Evolutionary conservation across 2,888 invertebrate genomes (phyloP), one percentile per base, ranked within the genome.

Genomic region (Anthophora plumipes): DNA sequence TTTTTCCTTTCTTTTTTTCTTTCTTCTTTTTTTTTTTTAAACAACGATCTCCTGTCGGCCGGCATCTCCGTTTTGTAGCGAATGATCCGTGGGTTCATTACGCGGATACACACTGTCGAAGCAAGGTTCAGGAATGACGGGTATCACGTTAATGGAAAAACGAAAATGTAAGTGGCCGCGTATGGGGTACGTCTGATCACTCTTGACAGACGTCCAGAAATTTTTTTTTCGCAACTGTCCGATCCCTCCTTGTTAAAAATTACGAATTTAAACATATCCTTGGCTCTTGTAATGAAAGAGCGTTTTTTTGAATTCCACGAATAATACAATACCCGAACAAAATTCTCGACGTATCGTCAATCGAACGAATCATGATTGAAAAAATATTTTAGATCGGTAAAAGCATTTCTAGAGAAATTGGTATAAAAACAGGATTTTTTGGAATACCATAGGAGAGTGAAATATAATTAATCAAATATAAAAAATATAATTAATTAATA

Each of bases 21-120:
- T 80, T n/a, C n/a, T n/a, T n/a, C n/a, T n/a, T n/a, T 31, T 31
- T 31, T 39, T 41, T 82, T 85, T 80, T 83, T 80, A 78, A 84
- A 73, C 80, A 80, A 48, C 81, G 66, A 69, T 77, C 73, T 73
- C 66, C 77, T 66, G 70, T 81, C 76, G 77, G 50, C 7, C 43
- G 60, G 77, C 72, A 77, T 72, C 77, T 76, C 68, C 72, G 77
- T 43, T 80, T 69, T 77, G 43, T 64, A 66, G 52, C 55, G 68
- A 50, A 50, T 54, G 74, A 73, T 66, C 50, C 61, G 67, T 41
- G 48, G 39, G 77, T 81, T 82, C 82, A 70, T 82, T 82, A 82
- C 66, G 66, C 63, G 50, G 41, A 46, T 69, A 50, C 74, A 46
- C 48, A 25, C 66, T 59, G 74, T 69, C 59, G 81, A 64, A 31